A percentile compares a stretch with the other conserved stretches of the same genome.
phyloP scores from a whole-genome alignment of 2,797 vertebrate species.

The Eupleurogrammus muticus region DNA sequence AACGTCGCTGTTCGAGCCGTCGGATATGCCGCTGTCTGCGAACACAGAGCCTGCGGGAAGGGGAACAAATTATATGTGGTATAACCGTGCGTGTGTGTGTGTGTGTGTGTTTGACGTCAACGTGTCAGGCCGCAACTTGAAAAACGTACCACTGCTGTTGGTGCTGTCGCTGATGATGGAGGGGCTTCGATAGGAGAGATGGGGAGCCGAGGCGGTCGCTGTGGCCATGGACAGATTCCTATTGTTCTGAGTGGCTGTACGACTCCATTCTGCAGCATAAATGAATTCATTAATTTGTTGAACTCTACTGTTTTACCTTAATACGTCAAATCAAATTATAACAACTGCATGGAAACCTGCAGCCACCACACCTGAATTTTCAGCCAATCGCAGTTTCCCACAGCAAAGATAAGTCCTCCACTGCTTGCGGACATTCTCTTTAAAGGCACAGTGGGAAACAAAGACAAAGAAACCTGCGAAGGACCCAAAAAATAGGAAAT shows the following conservation, averaged over 20 bases:
- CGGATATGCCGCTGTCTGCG: constrained; percentile 68
- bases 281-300: not conserved
- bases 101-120: not conserved
- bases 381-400: constrained; percentile 89
- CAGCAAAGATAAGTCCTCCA: constrained; percentile 94
- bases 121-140: not conserved
- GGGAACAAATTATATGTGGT: not conserved
- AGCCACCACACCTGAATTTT: constrained; percentile 89
- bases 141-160: constrained; percentile 74
- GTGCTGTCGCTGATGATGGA: constrained; percentile 86
- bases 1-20: constrained; percentile 64
- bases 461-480: constrained; percentile 93
- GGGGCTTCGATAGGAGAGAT: constrained; percentile 83
- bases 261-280: constrained; percentile 91
- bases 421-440: constrained; percentile 93
- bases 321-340: too few relatives aligned
- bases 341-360: not conserved
- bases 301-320: not conserved
- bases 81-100: too few relatives aligned
- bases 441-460: constrained; percentile 92
- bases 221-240: constrained; percentile 84
- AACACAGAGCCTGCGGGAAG: constrained; percentile 61
- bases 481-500: constrained; percentile 1
- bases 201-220: constrained; percentile 79
- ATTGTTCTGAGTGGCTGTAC: constrained; percentile 88